Evolutionary conservation across 2,888 invertebrate genomes (phyloP).

Genomic region (Anodontia alba): DNA sequence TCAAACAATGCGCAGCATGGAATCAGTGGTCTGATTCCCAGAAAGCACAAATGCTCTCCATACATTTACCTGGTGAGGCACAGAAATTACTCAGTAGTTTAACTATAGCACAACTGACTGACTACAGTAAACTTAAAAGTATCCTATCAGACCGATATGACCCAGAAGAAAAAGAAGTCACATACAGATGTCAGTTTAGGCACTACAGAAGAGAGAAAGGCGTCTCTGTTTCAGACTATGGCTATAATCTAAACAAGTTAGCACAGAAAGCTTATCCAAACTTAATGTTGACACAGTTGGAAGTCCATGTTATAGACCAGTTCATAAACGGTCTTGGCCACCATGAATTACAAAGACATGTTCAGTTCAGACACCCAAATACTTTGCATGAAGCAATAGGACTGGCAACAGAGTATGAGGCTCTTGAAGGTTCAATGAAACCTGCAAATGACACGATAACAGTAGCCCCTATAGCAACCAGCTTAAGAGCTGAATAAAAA

Average conservation of each 20-base stretch:
- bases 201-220: constrained; percentile 12
- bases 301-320: constrained; percentile 20
- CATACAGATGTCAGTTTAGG: constrained; percentile 35
- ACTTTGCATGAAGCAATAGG: constrained; percentile 22
- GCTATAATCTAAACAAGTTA: constrained; percentile 28
- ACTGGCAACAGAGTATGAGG: constrained; percentile 2
- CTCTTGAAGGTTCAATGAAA: not conserved
- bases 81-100: constrained; percentile 29
- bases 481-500: not conserved
- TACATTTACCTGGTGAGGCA: constrained; percentile 21
- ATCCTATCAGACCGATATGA: constrained; percentile 20
- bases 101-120: not conserved
- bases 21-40: constrained; percentile 16
- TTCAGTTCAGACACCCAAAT: constrained; percentile 18
- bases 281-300: not conserved
- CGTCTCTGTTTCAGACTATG: constrained; percentile 28
- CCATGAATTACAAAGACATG: constrained; percentile 30
- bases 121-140: not conserved
- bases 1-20: not conserved
- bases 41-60: constrained; percentile 29
- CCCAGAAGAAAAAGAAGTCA: constrained; percentile 30
- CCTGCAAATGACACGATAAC: not conserved
- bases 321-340: constrained; percentile 26
- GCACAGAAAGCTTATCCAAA: constrained; percentile 22
- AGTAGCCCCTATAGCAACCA: not conserved